Percentiles rank a stretch among this genome's conserved stretches.
These are phyloP conservation scores for Trichoplusia ni DNA, from an alignment of 1,140 invertebrate genomes.

Conservation along the genomic window DNA sequence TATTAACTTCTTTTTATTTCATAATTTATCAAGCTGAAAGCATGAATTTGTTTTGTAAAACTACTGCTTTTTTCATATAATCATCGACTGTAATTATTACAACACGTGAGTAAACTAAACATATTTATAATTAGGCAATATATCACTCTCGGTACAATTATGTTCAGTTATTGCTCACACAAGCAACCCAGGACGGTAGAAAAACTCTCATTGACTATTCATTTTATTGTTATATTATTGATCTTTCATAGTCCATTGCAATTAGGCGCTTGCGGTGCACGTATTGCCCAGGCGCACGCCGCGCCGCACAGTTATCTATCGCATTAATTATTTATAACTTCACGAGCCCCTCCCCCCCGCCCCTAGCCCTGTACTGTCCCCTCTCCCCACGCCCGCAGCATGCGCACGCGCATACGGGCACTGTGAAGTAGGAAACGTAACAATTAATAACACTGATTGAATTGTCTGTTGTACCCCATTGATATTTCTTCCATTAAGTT, in stretches of 20 bases:
- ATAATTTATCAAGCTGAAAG: too few species aligned
- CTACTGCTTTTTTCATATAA: neutral
- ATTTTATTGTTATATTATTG: constrained; percentile 9
- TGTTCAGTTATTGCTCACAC: constrained; percentile 6
- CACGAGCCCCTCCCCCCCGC: neutral
- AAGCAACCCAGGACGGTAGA: neutral
- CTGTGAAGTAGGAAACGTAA: constrained; percentile 46
- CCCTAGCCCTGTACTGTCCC: neutral
- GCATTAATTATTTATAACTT: constrained; percentile 47
- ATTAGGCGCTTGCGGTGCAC: constrained; percentile 12
- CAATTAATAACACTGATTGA: constrained; percentile 65
- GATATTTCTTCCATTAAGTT: constrained; percentile 51
- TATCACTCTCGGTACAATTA: constrained; percentile 4
- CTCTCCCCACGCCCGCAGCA: constrained; percentile 9
- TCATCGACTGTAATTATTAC: neutral
- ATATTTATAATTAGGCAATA: constrained; percentile 8
- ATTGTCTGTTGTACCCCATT: constrained; percentile 50
- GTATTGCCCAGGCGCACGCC: constrained; percentile 15
- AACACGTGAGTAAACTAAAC: neutral
- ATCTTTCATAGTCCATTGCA: constrained; percentile 18
- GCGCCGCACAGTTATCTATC: constrained; percentile 39
- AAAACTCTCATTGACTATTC: neutral
- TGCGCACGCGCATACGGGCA: constrained; percentile 48
- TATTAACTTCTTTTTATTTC: too few species aligned
- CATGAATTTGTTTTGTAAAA: too few species aligned